phyloP scores from a whole-genome alignment of 2,797 vertebrate species.

The Macrochelys suwanniensis region DNA sequence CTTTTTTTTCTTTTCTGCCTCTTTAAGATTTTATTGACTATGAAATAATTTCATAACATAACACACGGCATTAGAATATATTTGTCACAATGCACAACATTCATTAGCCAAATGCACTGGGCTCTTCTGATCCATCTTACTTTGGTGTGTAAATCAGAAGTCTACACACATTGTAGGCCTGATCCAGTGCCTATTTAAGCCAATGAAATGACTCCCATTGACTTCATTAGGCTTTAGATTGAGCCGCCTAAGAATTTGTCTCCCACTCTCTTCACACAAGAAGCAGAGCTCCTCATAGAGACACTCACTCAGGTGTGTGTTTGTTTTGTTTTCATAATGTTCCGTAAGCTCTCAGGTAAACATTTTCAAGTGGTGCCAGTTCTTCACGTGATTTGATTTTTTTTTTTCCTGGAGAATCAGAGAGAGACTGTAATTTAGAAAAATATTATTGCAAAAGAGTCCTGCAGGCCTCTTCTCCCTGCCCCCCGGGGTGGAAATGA shows the following conservation, averaged over 20 bases:
- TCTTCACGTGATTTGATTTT: fast-evolving
- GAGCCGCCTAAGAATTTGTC: neutral
- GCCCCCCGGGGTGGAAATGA: neutral
- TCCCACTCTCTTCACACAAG: neutral
- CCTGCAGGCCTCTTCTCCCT: too few species aligned
- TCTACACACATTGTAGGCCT: fast-evolving
- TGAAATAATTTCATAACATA: fast-evolving
- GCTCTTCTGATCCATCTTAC: neutral
- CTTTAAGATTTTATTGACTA: neutral
- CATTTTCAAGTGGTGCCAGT: neutral
- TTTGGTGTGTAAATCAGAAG: fast-evolving
- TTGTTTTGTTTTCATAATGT: fast-evolving
- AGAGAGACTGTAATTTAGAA: neutral
- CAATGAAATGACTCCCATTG: neutral
- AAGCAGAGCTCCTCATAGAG: neutral
- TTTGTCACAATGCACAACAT: fast-evolving
- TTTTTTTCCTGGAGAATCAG: neutral
- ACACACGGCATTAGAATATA: neutral
- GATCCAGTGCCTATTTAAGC: fast-evolving
- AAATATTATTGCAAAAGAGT: neutral
- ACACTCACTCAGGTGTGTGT: fast-evolving
- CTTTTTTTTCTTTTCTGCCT: neutral
- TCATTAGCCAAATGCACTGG: neutral
- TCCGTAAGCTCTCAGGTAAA: neutral
- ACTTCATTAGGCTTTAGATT: neutral